Evolutionary conservation across 30 jellyfish, hydroid and myxozoan species (phyloP).

Genomic region (Hydra vulgaris): DNA sequence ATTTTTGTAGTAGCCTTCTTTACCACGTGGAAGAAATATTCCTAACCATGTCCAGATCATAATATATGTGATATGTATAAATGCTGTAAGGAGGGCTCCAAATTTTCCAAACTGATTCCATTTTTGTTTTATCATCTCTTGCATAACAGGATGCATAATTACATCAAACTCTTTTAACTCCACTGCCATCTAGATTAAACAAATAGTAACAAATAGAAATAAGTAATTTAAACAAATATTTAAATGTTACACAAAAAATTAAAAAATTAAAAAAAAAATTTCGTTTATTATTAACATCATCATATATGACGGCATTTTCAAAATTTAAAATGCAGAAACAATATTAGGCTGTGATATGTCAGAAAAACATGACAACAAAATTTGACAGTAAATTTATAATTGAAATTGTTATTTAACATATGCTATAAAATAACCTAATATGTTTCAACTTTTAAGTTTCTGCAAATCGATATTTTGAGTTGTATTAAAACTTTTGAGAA

Average conservation of each 20-base stretch:
- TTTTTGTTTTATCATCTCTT: conserved; percentile 52
- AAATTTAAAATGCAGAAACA: too few relatives aligned
- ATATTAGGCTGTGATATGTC: too few relatives aligned
- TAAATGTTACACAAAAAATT: neutral
- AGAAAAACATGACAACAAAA: too few relatives aligned
- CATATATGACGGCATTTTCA: too few relatives aligned
- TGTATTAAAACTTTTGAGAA: too few relatives aligned
- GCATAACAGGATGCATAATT: conserved; percentile 93
- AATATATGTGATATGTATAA: conserved; percentile 53
- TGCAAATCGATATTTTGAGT: too few relatives aligned
- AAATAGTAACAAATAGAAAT: neutral
- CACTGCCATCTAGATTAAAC: conserved; percentile 61
- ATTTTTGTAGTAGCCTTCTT: conserved; percentile 46
- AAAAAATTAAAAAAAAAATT: too few relatives aligned
- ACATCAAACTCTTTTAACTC: conserved; percentile 65
- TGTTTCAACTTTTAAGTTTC: too few relatives aligned
- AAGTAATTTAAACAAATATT: neutral
- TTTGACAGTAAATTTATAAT: too few relatives aligned
- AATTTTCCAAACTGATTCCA: conserved; percentile 78
- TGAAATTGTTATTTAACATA: too few relatives aligned
- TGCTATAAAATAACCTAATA: too few relatives aligned
- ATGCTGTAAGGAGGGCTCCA: conserved; percentile 53
- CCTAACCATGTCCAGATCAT: conserved; percentile 91
- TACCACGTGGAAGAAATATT: conserved; percentile 57
- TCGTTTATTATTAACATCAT: too few relatives aligned